These are phyloP conservation scores for Thinocorus orbignyianus DNA, from an alignment of 2,113 vertebrate genomes.

Conservation along the genomic window DNA sequence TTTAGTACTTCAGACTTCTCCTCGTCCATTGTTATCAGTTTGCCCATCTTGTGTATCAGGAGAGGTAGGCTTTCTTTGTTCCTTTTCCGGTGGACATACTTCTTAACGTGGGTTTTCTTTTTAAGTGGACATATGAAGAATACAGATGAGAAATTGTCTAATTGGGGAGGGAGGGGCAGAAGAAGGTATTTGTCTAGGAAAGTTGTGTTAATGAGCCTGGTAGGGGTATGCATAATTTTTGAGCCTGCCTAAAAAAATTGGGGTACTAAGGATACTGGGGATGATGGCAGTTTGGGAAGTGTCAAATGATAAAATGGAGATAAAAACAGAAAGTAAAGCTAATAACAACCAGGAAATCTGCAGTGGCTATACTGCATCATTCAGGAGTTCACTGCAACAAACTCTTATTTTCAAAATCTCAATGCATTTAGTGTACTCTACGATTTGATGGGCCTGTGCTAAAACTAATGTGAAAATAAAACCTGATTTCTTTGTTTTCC, in stretches of 20 bases:
- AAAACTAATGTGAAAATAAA: slow-evolving; percentile 10
- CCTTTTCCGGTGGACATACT: not conserved
- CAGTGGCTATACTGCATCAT: not conserved
- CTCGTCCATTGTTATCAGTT: not conserved
- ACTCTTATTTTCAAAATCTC: slow-evolving; percentile 36
- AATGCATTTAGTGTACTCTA: not conserved
- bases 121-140: not conserved
- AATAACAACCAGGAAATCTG: slow-evolving; percentile 23
- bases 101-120: not conserved
- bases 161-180: not conserved
- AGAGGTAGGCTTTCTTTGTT: not conserved
- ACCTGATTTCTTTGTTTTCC: not conserved
- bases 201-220: not conserved
- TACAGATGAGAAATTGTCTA: not conserved
- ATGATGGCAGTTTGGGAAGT: slow-evolving; percentile 29
- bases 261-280: not conserved
- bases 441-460: slow-evolving; percentile 29
- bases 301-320: not conserved
- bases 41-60: not conserved
- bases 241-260: not conserved
- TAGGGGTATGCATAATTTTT: not conserved
- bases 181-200: not conserved
- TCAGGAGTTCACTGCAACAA: slow-evolving; percentile 30
- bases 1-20: not conserved
- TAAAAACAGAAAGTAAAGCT: slow-evolving; percentile 46